Evolutionary conservation across 1,140 invertebrate species (phyloP), one percentile per base, ranked within the genome.

Genomic region (Saccostrea echinata): DNA sequence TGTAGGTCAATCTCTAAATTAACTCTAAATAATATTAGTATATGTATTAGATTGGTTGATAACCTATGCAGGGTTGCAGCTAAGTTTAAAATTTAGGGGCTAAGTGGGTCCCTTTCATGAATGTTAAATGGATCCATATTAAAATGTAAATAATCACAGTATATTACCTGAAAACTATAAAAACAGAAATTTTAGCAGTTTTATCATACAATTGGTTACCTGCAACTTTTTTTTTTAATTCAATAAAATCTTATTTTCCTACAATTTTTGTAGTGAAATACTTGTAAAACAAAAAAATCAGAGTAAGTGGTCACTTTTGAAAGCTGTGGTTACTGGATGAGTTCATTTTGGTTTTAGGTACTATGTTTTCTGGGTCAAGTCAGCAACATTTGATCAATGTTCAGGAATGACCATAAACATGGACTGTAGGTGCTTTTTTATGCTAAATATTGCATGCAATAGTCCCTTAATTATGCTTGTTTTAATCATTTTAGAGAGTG

Each of bases 301-400:
- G 27, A 76, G 68, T 76, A 76, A 76, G 68, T 76, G 68, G 13
- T 30, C 27, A 9, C 6, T 16, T 76, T 76, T 27, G 2, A 30
- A 30, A 76, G 55, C 6, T 61, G 18, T 76, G 68, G 68, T 76
- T 16, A 76, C 68, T 30, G 11, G 68, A 76, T 61, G 16, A 16
- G 68, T 30, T 27, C 16, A 76, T 30, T 64, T 27, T 76, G 68
- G 68, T 76, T 76, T 76, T 76, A 76, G 68, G 68, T 76, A 18
- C 68, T 18, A 27, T 76, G 68, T 33, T 76, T 76, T 76, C 68
- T 76, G 68, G 68, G 68, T 76, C 68, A 76, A 76, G 68, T 76
- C 68, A 76, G 16, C 68, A 76, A 76, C 68, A 76, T 11, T 33
- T 76, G 27, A 76, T 76, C 30, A 76, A 76, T 76, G 68, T 30